A percentile compares a stretch with the other conserved stretches of the same genome.
Evolutionary conservation across 2,797 vertebrate genomes (phyloP).

Genomic region (Centroberyx gerrardi): DNA sequence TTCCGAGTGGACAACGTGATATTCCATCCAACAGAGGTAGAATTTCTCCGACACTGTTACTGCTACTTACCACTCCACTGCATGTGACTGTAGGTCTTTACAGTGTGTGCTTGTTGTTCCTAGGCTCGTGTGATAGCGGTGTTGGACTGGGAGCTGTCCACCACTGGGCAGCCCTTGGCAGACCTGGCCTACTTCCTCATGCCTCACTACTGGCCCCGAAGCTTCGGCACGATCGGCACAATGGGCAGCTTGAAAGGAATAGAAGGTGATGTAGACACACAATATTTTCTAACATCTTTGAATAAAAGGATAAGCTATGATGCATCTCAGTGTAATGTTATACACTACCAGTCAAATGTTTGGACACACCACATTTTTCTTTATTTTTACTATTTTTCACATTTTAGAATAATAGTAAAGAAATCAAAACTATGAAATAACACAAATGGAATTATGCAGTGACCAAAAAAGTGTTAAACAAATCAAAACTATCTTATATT

Average conservation of each 20-base stretch:
- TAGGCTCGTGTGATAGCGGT: slow-evolving; percentile 92
- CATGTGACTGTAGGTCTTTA: neutral
- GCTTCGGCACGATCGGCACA: slow-evolving; percentile 53
- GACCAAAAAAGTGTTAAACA: too few relatives aligned
- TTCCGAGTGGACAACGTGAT: slow-evolving; percentile 93
- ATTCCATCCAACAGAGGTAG: slow-evolving; percentile 95
- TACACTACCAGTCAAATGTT: too few relatives aligned
- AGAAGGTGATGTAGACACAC: slow-evolving; percentile 80
- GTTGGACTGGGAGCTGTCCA: slow-evolving; percentile 96
- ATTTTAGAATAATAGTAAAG: too few relatives aligned
- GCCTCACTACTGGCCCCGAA: slow-evolving; percentile 86
- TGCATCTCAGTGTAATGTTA: neutral
- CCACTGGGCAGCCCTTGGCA: slow-evolving; percentile 90
- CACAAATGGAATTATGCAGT: too few relatives aligned
- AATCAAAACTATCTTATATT: too few relatives aligned
- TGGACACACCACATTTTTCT: too few relatives aligned
- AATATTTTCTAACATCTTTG: neutral
- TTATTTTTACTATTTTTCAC: too few relatives aligned
- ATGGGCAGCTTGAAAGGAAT: slow-evolving; percentile 77
- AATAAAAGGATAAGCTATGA: neutral
- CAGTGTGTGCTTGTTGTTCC: slow-evolving; percentile 14
- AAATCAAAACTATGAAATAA: too few relatives aligned
- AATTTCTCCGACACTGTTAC: neutral
- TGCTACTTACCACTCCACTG: neutral
- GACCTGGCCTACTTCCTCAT: slow-evolving; percentile 90